Base-by-base conservation (phyloP, 2,888 invertebrate species). In the Cryptosula pallasiana region DNA sequence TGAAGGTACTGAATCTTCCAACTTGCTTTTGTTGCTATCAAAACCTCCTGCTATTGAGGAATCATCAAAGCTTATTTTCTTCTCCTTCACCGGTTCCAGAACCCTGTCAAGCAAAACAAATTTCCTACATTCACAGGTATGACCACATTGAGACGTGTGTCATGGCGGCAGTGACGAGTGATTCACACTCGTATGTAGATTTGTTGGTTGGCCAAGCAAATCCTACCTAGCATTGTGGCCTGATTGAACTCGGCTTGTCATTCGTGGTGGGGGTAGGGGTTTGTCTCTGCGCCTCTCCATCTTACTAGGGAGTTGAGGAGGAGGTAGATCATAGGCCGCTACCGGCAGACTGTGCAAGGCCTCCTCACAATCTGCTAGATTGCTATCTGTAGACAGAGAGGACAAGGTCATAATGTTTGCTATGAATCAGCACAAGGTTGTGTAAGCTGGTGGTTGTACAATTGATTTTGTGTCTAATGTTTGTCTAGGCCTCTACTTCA, bases 301-400 rank as follows among this genome's bases (percentile, higher is more conserved):
- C 3, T 25, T 55, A 34, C 63, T 32, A 63, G 20, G 16, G 20
- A 63, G 63, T 5, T 63, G 63, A 13, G 63, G 32, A 25, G 63
- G 63, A 9, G 63, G 63, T 5, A 63, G 3, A 27, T 63, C 63
- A 63, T 63, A 63, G 9, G 34, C 27, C 2, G n/a, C n/a, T 9
- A 32, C 5, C 2, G 63, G 34, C 2, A 32, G n/a, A 32, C 63
- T 63, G 27, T 34, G 29, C 63, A 63, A 27, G 27, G 63, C 63
- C 63, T 63, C 63, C 63, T 63, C 63, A 32, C 63, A 63, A 32
- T 63, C 63, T 34, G 63, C 63, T n/a, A 63, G 32, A 32, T 63
- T 63, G 32, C 63, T 63, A 27, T 63, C 63, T 63, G 63, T 32
- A 9, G 5, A 45, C 45, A 45, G 45, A 45, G 20, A 13, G 45